phyloP scores from a whole-genome alignment of 2,113 vertebrate genomes.

The Saccopteryx leptura region DNA sequence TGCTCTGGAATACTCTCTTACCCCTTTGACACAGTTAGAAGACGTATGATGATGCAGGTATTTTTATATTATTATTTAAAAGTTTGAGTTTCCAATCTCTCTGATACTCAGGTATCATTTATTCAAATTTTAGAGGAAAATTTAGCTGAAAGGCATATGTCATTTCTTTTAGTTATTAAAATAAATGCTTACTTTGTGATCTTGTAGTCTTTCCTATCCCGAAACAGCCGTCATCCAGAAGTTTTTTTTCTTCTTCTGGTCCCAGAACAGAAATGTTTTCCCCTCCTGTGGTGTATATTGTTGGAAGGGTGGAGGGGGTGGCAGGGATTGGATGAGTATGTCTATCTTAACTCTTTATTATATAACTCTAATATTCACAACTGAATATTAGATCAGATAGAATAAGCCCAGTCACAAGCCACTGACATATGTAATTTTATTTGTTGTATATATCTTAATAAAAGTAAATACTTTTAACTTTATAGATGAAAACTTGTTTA shows the following conservation, averaged over 20 bases:
- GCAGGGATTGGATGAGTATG: not conserved
- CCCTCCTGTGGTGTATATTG: not conserved
- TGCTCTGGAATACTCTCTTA: slow-evolving; percentile 86
- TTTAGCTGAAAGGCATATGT: not conserved
- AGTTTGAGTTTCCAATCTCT: not conserved
- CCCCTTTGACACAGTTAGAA: slow-evolving; percentile 85
- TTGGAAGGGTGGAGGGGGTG: not conserved
- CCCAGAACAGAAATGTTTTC: slow-evolving; percentile 42
- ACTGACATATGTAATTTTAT: slow-evolving; percentile 23
- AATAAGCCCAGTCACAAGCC: slow-evolving; percentile 17
- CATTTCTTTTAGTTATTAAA: slow-evolving; percentile 49
- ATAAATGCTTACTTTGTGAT: not conserved
- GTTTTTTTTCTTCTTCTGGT: not conserved
- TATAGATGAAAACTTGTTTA: slow-evolving; percentile 47
- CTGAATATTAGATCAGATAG: not conserved
- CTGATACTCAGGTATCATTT: slow-evolving; percentile 4
- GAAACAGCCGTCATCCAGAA: slow-evolving; percentile 33
- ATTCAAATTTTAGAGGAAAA: slow-evolving; percentile 47
- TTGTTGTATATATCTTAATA: slow-evolving; percentile 59
- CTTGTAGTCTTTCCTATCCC: slow-evolving; percentile 5
- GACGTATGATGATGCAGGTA: slow-evolving; percentile 86
- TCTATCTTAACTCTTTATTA: not conserved
- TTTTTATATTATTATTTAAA: slow-evolving; percentile 36
- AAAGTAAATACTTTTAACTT: slow-evolving; percentile 51
- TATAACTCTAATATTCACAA: no score